Conservation (phyloP, 2,888 invertebrate genomes). For the Apeira syringaria region DNA sequence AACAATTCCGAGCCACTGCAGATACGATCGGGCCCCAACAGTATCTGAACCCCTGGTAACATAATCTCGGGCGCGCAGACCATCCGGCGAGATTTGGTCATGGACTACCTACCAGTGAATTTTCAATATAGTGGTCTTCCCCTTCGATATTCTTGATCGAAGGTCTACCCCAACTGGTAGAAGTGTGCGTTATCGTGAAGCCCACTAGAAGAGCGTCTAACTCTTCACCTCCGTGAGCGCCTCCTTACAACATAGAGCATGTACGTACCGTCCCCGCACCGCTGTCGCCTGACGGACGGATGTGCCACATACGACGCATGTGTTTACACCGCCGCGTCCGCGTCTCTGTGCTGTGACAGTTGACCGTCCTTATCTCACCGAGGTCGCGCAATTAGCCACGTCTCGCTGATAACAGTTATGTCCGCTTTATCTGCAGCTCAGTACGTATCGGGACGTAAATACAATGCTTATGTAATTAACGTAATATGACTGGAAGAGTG, state of each 20-base stretch:
- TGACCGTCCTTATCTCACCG: slow-evolving; percentile 18
- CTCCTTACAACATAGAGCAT: not conserved
- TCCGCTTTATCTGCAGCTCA: slow-evolving; percentile 2
- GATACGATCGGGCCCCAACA: too few relatives aligned
- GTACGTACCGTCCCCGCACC: slow-evolving; percentile 11
- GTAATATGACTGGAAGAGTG: not conserved
- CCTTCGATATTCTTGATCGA: too few relatives aligned
- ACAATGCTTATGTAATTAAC: slow-evolving; percentile 10
- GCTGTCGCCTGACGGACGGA: slow-evolving; percentile 11
- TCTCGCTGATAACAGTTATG: slow-evolving; percentile 11
- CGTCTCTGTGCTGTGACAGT: slow-evolving; percentile 5
- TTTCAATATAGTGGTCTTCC: too few relatives aligned
- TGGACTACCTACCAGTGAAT: too few relatives aligned
- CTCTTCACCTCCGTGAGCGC: not conserved
- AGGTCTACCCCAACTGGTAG: too few relatives aligned
- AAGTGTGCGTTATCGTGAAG: too few relatives aligned
- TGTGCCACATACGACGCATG: slow-evolving; percentile 12
- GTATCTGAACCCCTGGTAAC: too few relatives aligned
- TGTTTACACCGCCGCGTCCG: slow-evolving; percentile 23
- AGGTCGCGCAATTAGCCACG: slow-evolving; percentile 46
- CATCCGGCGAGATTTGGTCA: too few relatives aligned
- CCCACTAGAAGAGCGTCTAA: too few relatives aligned
- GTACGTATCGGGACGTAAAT: slow-evolving; percentile 8
- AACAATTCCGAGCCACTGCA: too few relatives aligned
- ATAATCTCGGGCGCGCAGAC: too few relatives aligned